phyloP scores from a whole-genome alignment of 2,888 invertebrate species.

The Drosophila falleni region DNA sequence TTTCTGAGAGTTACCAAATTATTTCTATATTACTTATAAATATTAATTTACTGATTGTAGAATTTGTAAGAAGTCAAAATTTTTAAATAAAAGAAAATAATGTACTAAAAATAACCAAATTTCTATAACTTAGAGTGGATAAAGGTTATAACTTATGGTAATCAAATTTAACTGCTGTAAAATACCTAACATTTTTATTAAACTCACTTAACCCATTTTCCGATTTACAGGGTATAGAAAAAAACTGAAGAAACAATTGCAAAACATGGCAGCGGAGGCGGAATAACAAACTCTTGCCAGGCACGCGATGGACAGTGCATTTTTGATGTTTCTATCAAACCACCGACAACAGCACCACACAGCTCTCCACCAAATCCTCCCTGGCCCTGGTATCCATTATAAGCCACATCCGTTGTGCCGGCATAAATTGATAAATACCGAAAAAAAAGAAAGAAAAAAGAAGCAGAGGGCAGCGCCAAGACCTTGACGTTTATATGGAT shows the following conservation, averaged over 20 bases:
- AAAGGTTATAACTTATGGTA: too few species aligned
- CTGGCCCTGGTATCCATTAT: slow-evolving; percentile 59
- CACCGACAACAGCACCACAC: slow-evolving; percentile 3
- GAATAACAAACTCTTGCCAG: slow-evolving; percentile 72
- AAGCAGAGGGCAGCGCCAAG: slow-evolving; percentile 36
- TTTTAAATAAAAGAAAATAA: background rate
- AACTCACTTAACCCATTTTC: background rate
- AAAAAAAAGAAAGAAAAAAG: slow-evolving; percentile 15
- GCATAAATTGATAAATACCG: slow-evolving; percentile 82
- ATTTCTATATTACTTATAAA: background rate
- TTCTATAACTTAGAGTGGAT: background rate
- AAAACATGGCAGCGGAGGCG: slow-evolving; percentile 57
- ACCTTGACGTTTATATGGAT: slow-evolving; percentile 74
- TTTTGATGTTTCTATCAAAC: slow-evolving; percentile 74
- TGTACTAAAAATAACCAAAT: background rate
- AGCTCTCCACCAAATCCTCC: background rate
- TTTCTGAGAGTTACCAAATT: background rate
- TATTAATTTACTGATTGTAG: background rate
- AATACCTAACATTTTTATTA: background rate
- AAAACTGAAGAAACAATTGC: slow-evolving; percentile 48
- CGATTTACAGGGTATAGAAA: slow-evolving; percentile 8
- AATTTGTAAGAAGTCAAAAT: background rate
- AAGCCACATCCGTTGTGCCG: slow-evolving; percentile 75
- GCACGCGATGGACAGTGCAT: slow-evolving; percentile 71
- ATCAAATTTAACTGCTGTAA: too few species aligned